Evolutionary conservation across 2,888 invertebrate genomes (phyloP), one percentile per base, ranked within the genome.

Genomic region (Nycteola revayana): DNA sequence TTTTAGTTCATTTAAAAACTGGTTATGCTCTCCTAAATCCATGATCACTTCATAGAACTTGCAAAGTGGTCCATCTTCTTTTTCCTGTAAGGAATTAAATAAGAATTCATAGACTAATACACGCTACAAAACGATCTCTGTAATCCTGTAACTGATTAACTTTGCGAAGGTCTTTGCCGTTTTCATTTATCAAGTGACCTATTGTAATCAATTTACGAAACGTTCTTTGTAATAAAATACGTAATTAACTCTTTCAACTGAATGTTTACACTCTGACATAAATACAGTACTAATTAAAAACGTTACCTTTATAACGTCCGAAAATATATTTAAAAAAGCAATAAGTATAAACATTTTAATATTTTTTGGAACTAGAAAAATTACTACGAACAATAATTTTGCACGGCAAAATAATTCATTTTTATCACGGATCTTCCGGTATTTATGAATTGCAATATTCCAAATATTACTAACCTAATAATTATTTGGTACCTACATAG

Each of bases 21-120:
- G 84, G 49, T 87, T 88, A 49, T 94, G 93, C 36, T 92, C 91
- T 3, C 94, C 95, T 37, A 92, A 90, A 63, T 95, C 94, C 81
- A 93, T 91, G 44, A 97, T 94, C 32, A 94, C 93, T 70, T 94
- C 93, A 75, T 94, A 94, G 79, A 97, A 96, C 75, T 94, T 94
- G 81, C 92, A 94, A 41, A 96, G 85, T 26, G 95, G 94, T 10
- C 87, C 87, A 42, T 87, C 87, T 57, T 86, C 87, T 42, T 85
- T 88, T 65, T 86, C 87, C 87, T 88, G 66, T 32, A 58, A 44
- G 14, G 42, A 28, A n/a, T n/a, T n/a, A n/a, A n/a, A n/a, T n/a
- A n/a, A n/a, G n/a, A 3, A 14, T 5, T 14, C 14, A 14, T 5
- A 14, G n/a, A n/a, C n/a, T n/a, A n/a, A n/a, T n/a, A n/a, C n/a